A percentile compares a stretch with the other conserved stretches of the same genome.
These are phyloP conservation scores for Myopa testacea DNA, from an alignment of 2,888 invertebrate species.

Conservation along the genomic window DNA sequence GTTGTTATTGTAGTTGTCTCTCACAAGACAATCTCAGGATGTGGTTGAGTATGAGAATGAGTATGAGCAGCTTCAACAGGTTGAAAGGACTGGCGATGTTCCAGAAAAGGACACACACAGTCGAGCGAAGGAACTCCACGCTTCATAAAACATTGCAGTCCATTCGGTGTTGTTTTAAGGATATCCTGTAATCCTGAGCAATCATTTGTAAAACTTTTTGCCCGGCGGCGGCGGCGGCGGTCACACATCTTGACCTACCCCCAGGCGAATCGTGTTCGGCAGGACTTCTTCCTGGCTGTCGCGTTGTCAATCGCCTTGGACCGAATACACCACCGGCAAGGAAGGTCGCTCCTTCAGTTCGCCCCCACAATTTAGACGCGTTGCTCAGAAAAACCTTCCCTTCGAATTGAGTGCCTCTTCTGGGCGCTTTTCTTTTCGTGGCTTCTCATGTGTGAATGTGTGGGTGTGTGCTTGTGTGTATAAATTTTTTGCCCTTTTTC, in stretches of 20 bases:
- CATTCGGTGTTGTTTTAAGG: not conserved
- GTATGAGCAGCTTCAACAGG: slow-evolving; percentile 16
- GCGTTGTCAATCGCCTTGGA: not conserved
- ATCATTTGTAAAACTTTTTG: not conserved
- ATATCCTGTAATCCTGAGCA: not conserved
- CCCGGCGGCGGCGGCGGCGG: slow-evolving; percentile 1
- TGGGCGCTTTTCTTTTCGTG: not conserved
- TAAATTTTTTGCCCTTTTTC: not conserved
- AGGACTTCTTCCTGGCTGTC: not conserved
- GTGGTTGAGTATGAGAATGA: not conserved
- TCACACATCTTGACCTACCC: slow-evolving; percentile 53
- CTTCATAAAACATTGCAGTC: not conserved
- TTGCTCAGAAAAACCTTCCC: not conserved
- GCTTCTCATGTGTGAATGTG: not conserved
- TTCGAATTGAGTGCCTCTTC: not conserved
- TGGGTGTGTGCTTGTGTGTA: not conserved
- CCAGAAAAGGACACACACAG: not conserved
- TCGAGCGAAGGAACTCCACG: not conserved
- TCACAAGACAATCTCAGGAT: too few species aligned
- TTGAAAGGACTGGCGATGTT: not conserved
- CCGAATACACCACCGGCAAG: not conserved
- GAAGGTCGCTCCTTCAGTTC: not conserved
- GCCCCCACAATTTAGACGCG: not conserved
- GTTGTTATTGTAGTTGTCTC: too few species aligned
- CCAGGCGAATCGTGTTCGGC: slow-evolving; percentile 47